phyloP scores from a whole-genome alignment of 2,797 vertebrate genomes.

The Coluber constrictor region DNA sequence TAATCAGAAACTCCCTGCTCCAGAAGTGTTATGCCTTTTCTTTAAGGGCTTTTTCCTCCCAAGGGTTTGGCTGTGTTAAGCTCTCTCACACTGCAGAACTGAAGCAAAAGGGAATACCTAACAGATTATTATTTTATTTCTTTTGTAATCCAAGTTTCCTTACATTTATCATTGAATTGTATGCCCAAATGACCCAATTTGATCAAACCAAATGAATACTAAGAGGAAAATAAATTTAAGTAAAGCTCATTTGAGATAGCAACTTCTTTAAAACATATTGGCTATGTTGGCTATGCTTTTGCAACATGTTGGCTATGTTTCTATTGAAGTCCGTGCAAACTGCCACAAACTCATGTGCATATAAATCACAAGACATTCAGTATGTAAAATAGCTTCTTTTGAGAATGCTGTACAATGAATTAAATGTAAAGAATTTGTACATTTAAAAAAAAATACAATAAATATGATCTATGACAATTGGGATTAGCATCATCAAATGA shows the following conservation, averaged over 20 bases:
- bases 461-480: not conserved
- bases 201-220: not conserved
- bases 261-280: slow-evolving; percentile 1
- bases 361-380: not conserved
- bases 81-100: not conserved
- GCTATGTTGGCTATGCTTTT: not conserved
- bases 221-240: not conserved
- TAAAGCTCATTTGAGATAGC: not conserved
- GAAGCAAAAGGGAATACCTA: not conserved
- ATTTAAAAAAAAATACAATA: not conserved
- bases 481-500: not conserved
- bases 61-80: not conserved
- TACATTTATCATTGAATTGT: not conserved
- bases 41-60: not conserved
- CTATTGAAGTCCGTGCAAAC: not conserved
- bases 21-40: not conserved
- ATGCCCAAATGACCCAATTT: not conserved
- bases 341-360: not conserved
- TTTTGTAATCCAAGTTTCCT: not conserved
- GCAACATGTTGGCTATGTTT: not conserved
- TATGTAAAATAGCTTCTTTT: not conserved
- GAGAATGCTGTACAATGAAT: not conserved
- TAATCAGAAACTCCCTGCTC: not conserved
- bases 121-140: not conserved
- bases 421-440: not conserved